These are phyloP conservation scores for Amorpha juglandis DNA, from an alignment of 2,888 invertebrate genomes.

Conservation along the genomic window DNA sequence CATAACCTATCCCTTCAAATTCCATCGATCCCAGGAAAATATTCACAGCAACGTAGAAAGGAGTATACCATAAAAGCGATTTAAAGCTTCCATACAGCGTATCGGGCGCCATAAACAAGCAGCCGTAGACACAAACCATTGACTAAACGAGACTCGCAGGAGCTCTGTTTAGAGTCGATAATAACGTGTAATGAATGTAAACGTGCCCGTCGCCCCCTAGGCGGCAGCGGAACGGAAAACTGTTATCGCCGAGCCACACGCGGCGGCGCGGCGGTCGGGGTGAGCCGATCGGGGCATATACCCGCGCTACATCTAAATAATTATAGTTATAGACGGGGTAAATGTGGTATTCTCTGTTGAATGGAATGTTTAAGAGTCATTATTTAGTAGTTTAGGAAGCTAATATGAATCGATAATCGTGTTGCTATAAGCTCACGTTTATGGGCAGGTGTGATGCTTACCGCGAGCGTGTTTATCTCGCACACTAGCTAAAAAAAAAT, in stretches of 20 bases:
- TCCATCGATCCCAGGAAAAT: neutral
- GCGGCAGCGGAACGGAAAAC: conserved; percentile 58
- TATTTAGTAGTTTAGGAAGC: no score
- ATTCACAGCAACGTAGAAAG: neutral
- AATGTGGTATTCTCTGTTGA: conserved; percentile 29
- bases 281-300: conserved; percentile 26
- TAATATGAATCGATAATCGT: no score
- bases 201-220: conserved; percentile 49
- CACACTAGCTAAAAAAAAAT: no score
- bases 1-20: neutral
- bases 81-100: conserved; percentile 29
- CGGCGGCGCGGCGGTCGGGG: conserved; percentile 55
- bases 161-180: conserved; percentile 75
- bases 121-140: conserved; percentile 61
- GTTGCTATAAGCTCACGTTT: no score
- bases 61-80: conserved; percentile 33
- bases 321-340: conserved; percentile 19
- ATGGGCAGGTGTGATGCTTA: no score
- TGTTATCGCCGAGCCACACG: conserved; percentile 75
- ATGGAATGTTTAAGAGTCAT: neutral
- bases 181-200: conserved; percentile 78
- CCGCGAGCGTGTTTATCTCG: no score
- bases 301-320: conserved; percentile 20
- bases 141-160: conserved; percentile 67
- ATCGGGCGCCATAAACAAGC: conserved; percentile 46